Conservation (phyloP, 2,888 invertebrate species). For the Dromius quadrimaculatus region DNA sequence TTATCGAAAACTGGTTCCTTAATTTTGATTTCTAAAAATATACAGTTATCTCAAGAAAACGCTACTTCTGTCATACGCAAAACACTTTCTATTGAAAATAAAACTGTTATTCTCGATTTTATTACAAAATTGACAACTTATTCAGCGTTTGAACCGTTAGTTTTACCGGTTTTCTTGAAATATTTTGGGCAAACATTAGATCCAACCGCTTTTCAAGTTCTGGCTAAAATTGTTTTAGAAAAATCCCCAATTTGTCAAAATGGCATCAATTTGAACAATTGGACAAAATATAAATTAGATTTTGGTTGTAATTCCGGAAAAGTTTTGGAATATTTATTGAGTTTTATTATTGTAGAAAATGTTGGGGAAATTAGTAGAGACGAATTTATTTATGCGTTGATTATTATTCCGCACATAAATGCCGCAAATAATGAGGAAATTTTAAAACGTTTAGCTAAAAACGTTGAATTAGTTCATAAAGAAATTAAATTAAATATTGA, state of each 20-base stretch:
- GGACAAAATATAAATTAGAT: conserved; percentile 77
- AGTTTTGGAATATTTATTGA: conserved; percentile 66
- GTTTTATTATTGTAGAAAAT: conserved; percentile 62
- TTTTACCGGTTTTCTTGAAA: conserved; percentile 77
- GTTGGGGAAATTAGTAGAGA: conserved; percentile 65
- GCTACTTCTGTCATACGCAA: conserved; percentile 77
- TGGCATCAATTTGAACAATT: conserved; percentile 72
- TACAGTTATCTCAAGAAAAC: conserved; percentile 79
- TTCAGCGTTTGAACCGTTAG: conserved; percentile 78
- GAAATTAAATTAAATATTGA: conserved; percentile 56
- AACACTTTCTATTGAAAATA: conserved; percentile 71
- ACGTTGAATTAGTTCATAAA: conserved; percentile 56
- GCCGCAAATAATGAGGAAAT: conserved; percentile 48
- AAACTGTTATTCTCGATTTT: conserved; percentile 73
- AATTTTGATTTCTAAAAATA: conserved; percentile 72
- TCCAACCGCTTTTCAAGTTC: conserved; percentile 70
- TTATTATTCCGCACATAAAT: conserved; percentile 71
- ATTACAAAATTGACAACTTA: conserved; percentile 76
- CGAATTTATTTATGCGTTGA: conserved; percentile 68
- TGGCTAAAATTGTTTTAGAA: conserved; percentile 75
- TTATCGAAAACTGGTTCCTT: conserved; percentile 71
- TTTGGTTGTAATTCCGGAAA: conserved; percentile 66
- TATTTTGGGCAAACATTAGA: conserved; percentile 71
- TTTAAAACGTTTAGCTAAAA: conserved; percentile 59
- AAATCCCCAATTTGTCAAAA: conserved; percentile 76